Base-by-base conservation (phyloP, 2,113 vertebrate genomes). In the Xiphophorus hellerii region DNA sequence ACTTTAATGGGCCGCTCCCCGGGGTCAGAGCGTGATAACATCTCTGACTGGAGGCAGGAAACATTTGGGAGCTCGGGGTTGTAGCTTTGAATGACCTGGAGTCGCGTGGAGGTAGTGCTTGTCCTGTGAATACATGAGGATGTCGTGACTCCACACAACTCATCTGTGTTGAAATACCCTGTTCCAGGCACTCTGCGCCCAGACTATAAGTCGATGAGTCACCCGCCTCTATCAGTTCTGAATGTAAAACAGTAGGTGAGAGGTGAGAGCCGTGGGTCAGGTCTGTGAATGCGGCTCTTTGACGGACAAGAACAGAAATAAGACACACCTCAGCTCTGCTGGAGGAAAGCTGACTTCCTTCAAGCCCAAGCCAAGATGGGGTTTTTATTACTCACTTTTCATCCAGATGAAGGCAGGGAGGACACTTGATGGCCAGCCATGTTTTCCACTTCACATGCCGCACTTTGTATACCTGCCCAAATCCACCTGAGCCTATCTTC, bases 391-490 rank as follows among this genome's bases (percentile, higher is more conserved):
- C 96, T 96, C 93, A 99, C 97, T 98, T 98, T 74, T 98, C 96
- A 78, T 98, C 98, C 92, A 97, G 94, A 88, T 98, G 97, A 72
- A 97, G 95, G 85, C 96, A 97, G 62, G 98, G 97, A 74, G 98
- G 97, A 67, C 97, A 98, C 93, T 99, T 98, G 93, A 99, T 96
- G 79, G 98, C 98, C 88, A 98, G 96, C 95, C 96, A 97, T 9
- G 98, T 98, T 94, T 98, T 98, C 98, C 98, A 99, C 93, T 97
- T 95, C 63, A 97, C 92, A 37, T 99, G 98, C 73, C 97, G 96
- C 77, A 98, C 97, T 91, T 98, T 98, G 86, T 98, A 99, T 83
- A 98, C 98, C 93, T 99, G 97, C 83, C 98, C 97, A 90, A 98
- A 98, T 62, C 98, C 98, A 10, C 97, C 98, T 0, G 97, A 98